Base-by-base conservation (phyloP, 2,888 invertebrate genomes). In the Cantharis rufa region DNA sequence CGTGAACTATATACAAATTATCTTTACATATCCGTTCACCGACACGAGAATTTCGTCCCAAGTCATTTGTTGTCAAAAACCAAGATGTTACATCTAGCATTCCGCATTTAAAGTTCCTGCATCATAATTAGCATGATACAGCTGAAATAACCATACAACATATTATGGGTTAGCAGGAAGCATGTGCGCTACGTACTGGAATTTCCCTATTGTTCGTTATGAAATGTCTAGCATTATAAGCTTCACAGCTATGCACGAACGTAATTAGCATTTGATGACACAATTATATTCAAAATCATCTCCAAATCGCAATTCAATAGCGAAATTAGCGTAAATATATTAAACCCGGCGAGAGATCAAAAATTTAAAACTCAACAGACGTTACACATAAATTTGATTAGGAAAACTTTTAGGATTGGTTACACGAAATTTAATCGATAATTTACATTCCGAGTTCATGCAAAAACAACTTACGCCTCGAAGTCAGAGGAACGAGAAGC, bases 351-450 rank as follows among this genome's bases (percentile, higher is more conserved):
- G 48, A 64, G 72, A 72, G 70, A 73, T 77, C 73, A 74, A 77
- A 72, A 72, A 74, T 72, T 72, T 76, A 72, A 76, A 72, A 70
- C 69, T 61, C 66, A 24, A 69, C 74, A 27, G 75, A 75, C 64
- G 64, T 24, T 75, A 7, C 62, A 74, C 76, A 78, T 78, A 78
- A 78, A 78, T 78, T 73, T 76, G 78, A 71, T 74, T 75, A 69
- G 72, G 11, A 71, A 63, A 70, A 70, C 70, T 70, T 77, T 70
- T 74, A n/a, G 68, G 72, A 28, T 32, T 68, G 32, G 70, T 28
- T 32, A 68, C 64, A 24, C 21, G 21, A 66, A 32, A 72, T 70
- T 48, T 72, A 72, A 76, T 69, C 69, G 76, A 72, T 76, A 73
- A 62, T 21, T 66, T 66, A 21, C 24, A 66, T n/a, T 10, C 24